Evolutionary conservation across 1,140 invertebrate genomes (phyloP), one percentile per base, ranked within the genome.

Genomic region (Anoplophora glabripennis): DNA sequence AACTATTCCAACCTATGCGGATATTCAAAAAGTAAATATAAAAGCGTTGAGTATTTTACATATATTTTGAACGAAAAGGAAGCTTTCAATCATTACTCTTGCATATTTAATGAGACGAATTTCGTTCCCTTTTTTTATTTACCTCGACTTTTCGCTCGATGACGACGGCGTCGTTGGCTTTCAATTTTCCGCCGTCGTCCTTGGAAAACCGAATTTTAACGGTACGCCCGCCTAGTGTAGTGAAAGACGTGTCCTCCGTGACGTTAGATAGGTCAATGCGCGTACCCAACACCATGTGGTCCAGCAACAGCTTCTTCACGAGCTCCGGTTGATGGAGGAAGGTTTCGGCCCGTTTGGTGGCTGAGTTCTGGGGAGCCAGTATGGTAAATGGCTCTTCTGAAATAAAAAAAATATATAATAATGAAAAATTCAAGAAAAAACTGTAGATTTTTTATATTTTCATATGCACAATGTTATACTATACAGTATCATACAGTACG

Each of bases 321-420:
- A 72, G 61, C 36, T 76, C 76, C 0, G 78, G 76, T 18, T 75
- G 71, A 33, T 71, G 68, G n/a, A 75, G 63, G 5, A 76, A 66
- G 12, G 71, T 75, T 18, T 79, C 76, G 36, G 76, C 74, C 47
- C 78, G 75, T 54, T 78, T 76, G 14, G 69, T 76, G 11, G 76
- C 78, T 48, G 78, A 75, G 72, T 84, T 83, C 67, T 76, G 74
- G 10, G 82, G 82, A 49, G 82, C 79, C 61, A 84, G 76, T 61
- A 84, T 79, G 60, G 83, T 84, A 61, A 80, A 84, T 3, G 80
- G 79, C 52, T 80, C 76, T 68, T 82, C 83, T 84, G 76, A 5
- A 77, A 76, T 45, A 51, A 55, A 68, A 70, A 61, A 57, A 48
- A 21, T 0, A 21, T 38, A 28, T 44, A 37, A 34, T 38, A 37